Conservation (phyloP, 1,140 invertebrate genomes). For the Acromyrmex echinatior region DNA sequence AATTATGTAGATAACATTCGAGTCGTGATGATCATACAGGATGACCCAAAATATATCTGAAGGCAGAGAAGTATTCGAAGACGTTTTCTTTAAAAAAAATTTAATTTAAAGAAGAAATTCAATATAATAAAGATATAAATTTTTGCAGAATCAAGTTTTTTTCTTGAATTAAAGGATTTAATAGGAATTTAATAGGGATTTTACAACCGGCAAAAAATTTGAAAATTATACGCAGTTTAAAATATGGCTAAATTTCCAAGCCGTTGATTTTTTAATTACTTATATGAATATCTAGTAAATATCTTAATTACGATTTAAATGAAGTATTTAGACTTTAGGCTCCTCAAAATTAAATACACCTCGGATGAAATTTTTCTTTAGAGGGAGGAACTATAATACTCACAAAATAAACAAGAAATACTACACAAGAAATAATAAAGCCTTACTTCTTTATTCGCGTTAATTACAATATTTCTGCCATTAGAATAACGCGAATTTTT, state of each 20-base stretch:
- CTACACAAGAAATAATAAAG: too few relatives aligned
- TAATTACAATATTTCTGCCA: not conserved
- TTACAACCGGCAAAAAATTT: not conserved
- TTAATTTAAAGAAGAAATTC: not conserved
- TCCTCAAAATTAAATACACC: not conserved
- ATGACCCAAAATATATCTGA: constrained; percentile 6
- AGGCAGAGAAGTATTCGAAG: not conserved
- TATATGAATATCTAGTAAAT: not conserved
- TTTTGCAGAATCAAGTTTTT: not conserved
- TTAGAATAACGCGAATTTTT: constrained; percentile 15
- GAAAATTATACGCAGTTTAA: not conserved
- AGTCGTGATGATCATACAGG: constrained; percentile 33
- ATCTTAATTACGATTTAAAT: not conserved
- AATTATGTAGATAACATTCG: constrained; percentile 48
- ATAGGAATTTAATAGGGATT: not conserved
- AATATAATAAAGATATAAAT: not conserved
- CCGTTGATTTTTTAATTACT: not conserved
- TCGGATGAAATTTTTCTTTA: not conserved
- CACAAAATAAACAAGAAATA: not conserved
- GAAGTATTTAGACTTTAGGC: not conserved
- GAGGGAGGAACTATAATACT: too few relatives aligned
- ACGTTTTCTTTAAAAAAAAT: not conserved
- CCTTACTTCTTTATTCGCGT: too few relatives aligned
- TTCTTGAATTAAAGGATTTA: not conserved
- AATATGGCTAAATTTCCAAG: not conserved